A percentile compares a stretch with the other conserved stretches of the same genome.
Conservation (phyloP, 2,888 invertebrate genomes). For the Tinea semifulvella region DNA sequence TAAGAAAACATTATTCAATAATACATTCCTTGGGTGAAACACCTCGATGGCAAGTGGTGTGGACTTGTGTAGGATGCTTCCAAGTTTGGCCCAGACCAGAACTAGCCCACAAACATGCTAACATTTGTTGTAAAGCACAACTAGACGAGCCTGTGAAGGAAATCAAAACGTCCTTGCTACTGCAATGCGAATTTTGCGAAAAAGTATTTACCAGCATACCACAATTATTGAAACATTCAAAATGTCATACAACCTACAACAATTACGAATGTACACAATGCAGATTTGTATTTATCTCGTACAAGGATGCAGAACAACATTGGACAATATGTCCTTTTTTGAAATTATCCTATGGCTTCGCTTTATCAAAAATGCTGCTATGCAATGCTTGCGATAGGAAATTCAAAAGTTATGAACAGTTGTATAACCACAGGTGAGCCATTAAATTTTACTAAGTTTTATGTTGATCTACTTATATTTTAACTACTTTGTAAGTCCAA, state of each 20-base stretch:
- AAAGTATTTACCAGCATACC: slow-evolving; percentile 58
- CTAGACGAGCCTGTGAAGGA: slow-evolving; percentile 38
- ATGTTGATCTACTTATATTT: no score
- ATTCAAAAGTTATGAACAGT: slow-evolving; percentile 54
- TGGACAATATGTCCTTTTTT: slow-evolving; percentile 52
- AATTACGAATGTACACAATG: slow-evolving; percentile 72
- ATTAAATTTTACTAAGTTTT: no score
- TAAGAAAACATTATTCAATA: slow-evolving; percentile 46
- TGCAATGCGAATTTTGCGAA: slow-evolving; percentile 60
- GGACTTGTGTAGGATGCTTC: slow-evolving; percentile 58
- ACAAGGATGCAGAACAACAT: slow-evolving; percentile 48
- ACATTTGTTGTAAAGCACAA: slow-evolving; percentile 38
- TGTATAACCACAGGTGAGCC: slow-evolving; percentile 58
- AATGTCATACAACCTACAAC: slow-evolving; percentile 68
- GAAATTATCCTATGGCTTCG: slow-evolving; percentile 43
- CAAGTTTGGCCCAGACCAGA: slow-evolving; percentile 57
- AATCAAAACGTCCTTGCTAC: slow-evolving; percentile 51
- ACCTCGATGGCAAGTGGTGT: slow-evolving; percentile 55
- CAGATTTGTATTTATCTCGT: slow-evolving; percentile 40
- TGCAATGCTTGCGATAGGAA: slow-evolving; percentile 59
- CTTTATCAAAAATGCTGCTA: slow-evolving; percentile 47
- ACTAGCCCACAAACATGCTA: slow-evolving; percentile 42
- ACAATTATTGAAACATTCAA: slow-evolving; percentile 46
- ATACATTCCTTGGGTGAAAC: slow-evolving; percentile 38
- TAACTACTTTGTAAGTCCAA: no score